Conservation (phyloP, 2,888 invertebrate genomes). For the Amiota mariae region DNA sequence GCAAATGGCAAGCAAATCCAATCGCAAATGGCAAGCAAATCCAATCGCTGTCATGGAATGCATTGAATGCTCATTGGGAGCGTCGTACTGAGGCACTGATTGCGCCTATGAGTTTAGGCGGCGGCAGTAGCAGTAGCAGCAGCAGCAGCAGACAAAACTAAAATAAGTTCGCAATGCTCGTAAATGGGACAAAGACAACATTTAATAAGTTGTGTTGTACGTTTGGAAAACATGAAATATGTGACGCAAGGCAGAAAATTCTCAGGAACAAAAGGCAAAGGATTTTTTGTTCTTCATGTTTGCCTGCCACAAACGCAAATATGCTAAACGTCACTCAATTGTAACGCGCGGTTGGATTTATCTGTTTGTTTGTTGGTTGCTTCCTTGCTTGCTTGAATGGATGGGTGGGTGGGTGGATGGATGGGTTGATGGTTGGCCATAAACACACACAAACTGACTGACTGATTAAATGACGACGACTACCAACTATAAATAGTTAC, state of each 20-base stretch:
- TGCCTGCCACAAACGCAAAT: constrained; percentile 65
- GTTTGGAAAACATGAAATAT: constrained; percentile 57
- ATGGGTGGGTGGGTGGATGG: constrained; percentile 16
- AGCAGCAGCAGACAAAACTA: constrained; percentile 1
- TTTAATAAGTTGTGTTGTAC: constrained; percentile 63
- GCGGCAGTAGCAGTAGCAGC: background rate
- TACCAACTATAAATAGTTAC: constrained; percentile 3
- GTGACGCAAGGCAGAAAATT: constrained; percentile 38
- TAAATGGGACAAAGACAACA: constrained; percentile 64
- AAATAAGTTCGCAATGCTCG: constrained; percentile 54
- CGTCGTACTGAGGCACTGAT: constrained; percentile 7
- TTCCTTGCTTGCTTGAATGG: too few species aligned
- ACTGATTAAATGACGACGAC: background rate
- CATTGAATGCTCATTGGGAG: constrained; percentile 13
- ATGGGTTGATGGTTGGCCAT: too few species aligned
- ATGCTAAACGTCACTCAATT: constrained; percentile 61
- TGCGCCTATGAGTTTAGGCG: background rate
- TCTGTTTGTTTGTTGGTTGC: too few species aligned
- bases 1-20: background rate
- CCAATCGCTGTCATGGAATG: background rate
- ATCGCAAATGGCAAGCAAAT: constrained; percentile 9
- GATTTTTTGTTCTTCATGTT: constrained; percentile 14
- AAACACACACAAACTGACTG: constrained; percentile 7
- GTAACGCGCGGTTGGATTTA: too few species aligned
- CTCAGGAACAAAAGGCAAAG: background rate